Evolutionary conservation across 2,888 invertebrate species (phyloP).

Genomic region (Drosophila melanosoma): DNA sequence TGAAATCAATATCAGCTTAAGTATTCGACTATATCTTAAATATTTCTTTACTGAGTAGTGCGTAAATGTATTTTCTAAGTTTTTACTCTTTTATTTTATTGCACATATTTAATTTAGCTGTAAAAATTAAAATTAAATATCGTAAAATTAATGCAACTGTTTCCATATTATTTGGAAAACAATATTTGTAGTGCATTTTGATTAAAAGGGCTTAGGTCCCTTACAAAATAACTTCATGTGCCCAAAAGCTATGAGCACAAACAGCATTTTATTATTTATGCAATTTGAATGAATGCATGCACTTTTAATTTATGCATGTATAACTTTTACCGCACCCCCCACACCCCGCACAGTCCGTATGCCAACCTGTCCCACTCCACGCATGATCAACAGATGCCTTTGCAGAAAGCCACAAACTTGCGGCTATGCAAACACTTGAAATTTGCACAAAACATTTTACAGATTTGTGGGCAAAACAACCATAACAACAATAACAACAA

Average conservation of each 20-base stretch:
- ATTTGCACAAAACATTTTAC: slow-evolving; percentile 66
- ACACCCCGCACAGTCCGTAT: neutral
- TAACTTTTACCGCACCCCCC: neutral
- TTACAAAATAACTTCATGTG: slow-evolving; percentile 3
- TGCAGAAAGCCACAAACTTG: slow-evolving; percentile 50
- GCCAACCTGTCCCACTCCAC: neutral
- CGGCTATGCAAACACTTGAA: slow-evolving; percentile 63
- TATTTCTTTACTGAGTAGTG: neutral
- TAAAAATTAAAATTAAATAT: too few relatives aligned
- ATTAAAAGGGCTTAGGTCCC: slow-evolving; percentile 1
- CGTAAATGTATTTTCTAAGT: neutral
- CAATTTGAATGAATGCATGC: slow-evolving; percentile 22
- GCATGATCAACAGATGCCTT: slow-evolving; percentile 45
- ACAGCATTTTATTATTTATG: slow-evolving; percentile 40
- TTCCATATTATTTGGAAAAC: neutral
- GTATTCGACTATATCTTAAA: neutral
- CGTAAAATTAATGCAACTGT: neutral
- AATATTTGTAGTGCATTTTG: slow-evolving; percentile 1
- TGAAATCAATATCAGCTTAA: neutral
- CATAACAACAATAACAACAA: slow-evolving; percentile 19
- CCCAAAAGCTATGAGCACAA: neutral
- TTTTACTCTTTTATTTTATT: neutral
- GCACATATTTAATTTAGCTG: neutral
- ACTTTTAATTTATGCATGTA: slow-evolving; percentile 41
- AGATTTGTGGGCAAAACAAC: slow-evolving; percentile 60